Evolutionary conservation across 2,888 invertebrate genomes (phyloP), one percentile per base, ranked within the genome.

Genomic region (Sminthurides aquaticus): DNA sequence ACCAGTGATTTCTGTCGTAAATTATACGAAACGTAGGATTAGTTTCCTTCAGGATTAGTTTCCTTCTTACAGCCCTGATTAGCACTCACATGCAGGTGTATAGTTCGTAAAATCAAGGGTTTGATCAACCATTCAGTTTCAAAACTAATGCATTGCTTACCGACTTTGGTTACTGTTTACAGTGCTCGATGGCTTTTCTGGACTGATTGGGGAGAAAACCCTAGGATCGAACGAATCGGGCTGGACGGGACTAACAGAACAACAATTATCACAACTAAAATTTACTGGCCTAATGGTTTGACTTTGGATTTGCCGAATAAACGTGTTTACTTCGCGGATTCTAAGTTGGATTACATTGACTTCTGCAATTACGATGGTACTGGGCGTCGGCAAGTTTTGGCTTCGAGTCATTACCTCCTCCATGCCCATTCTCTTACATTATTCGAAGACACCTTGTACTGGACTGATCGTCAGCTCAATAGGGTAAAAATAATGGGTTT

Each of bases 151-250:
- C n/a, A n/a, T n/a, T n/a, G n/a, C n/a, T n/a, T n/a, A n/a, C n/a
- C n/a, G n/a, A n/a, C n/a, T n/a, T n/a, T n/a, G n/a, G n/a, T n/a
- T n/a, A n/a, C n/a, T n/a, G 15, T 15, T 52, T 67, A 8, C 67
- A 82, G 79, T 29, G 87, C 92, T 0, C 82, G 89, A 2, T 90
- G 90, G 85, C 82, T 99, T 64, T 99, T 99, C 83, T 99, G 98
- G 98, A 94, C 95, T 0, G 98, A 99, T 79, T 98, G 98, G 98
- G 97, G 97, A 52, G 93, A 95, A 79, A 90, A 95, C 80, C 98
- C 99, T 0, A 83, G 96, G 1, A 90, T 99, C 66, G 98, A 99
- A 78, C 82, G 96, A 65, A 89, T 95, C 3, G 95, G 95, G 20
- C 91, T 99, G 91, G 98, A 99, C 77, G 98, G 98, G 0, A 87